Base-by-base conservation (phyloP, 2,888 invertebrate genomes). In the Oscheius myriophilus region DNA sequence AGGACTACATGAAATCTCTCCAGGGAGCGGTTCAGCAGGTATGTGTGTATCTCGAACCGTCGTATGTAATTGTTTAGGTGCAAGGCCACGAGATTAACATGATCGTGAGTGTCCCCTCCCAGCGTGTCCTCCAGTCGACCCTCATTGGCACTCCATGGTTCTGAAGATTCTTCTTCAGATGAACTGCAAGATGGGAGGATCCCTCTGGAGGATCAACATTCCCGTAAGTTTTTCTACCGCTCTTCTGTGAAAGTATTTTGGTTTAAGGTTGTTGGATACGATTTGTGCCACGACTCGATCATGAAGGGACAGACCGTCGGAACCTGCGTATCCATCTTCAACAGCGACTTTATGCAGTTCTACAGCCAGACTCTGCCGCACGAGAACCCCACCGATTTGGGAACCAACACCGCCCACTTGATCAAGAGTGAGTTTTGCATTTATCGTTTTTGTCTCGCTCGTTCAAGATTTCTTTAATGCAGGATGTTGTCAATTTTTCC, bases 101-200 rank as follows among this genome's bases (percentile, higher is more conserved):
- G 72, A 87, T 89, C 1, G 80, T 89, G 53, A 82, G 86, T 67
- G 89, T 90, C 7, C 89, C 90, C 0, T 87, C 89, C 82, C 87
- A 90, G 86, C 82, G 88, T 75, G 79, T 88, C 16, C 84, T 87
- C 70, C 87, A 70, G 0, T 90, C 90, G 49, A 92, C 90, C 64
- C 86, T 93, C 3, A 57, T 70, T n/a, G 78, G 78, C 63, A 45
- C 91, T 92, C 93, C 0, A 92, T 96, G 52, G 93, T 93, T 0
- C 94, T 94, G 0, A 96, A 96, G 89, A 91, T 96, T 0, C 93
- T 92, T 0, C 92, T 96, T 18, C 96, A 97, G 57, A 91, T 97
- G 79, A 93, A 93, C 86, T 93, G 94, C 82, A 97, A 96, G 89
- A 87, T 96, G 42, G 95, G 95, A 21, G 96, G 95, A 0, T 92